Percentiles rank a stretch among this genome's conserved stretches.
These are phyloP conservation scores for Elmis aenea DNA, from an alignment of 2,888 invertebrate species.

Conservation along the genomic window DNA sequence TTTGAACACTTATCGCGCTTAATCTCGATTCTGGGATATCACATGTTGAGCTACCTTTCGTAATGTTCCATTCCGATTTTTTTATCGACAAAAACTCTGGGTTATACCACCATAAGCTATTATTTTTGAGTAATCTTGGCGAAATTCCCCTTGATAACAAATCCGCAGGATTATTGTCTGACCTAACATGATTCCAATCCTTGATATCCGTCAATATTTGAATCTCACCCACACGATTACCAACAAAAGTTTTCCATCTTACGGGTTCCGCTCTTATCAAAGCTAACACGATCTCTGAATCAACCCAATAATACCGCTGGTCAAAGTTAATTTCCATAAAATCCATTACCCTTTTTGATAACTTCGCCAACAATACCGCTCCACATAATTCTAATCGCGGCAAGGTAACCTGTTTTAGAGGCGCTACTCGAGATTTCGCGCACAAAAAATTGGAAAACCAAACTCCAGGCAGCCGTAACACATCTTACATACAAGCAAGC, in stretches of 20 bases:
- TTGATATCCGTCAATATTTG: conserved; percentile 5
- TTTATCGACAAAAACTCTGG: conserved; percentile 4
- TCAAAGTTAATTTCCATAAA: conserved; percentile 8
- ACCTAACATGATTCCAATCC: conserved; percentile 18
- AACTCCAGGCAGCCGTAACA: conserved; percentile 4
- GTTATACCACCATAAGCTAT: conserved; percentile 14
- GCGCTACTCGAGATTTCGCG: conserved; percentile 27
- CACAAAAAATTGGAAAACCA: conserved; percentile 16
- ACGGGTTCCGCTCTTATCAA: conserved; percentile 22
- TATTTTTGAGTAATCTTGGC: not conserved
- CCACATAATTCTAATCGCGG: conserved; percentile 23
- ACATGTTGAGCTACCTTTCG: too few species aligned
- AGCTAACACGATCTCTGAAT: conserved; percentile 23
- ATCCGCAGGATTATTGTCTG: conserved; percentile 19
- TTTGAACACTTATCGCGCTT: not conserved
- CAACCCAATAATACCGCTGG: conserved; percentile 19
- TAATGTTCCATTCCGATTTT: not conserved
- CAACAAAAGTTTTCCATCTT: conserved; percentile 22
- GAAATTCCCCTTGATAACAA: conserved; percentile 11
- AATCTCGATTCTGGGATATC: conserved; percentile 2
- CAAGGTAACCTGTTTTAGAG: conserved; percentile 16
- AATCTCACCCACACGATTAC: conserved; percentile 19
- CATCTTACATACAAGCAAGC: conserved; percentile 26
- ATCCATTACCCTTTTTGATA: conserved; percentile 8
- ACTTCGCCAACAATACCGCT: conserved; percentile 18